Evolutionary conservation across 2,113 vertebrate species (phyloP).

Genomic region (Hymenochirus boettgeri): DNA sequence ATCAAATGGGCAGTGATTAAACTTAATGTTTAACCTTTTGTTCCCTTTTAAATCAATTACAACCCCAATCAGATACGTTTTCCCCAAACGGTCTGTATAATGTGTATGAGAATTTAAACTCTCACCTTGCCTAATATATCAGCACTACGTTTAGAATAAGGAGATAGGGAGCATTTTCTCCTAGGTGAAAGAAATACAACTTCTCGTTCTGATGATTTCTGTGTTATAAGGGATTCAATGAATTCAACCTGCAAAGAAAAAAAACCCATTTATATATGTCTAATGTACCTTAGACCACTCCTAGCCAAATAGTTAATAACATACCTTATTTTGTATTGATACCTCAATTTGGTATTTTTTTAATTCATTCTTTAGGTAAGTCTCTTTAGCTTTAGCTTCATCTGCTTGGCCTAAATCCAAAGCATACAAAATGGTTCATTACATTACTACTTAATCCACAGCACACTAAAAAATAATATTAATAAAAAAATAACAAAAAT

Average conservation of each 20-base stretch:
- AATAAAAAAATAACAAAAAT: too few relatives aligned
- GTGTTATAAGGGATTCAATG: conserved; percentile 58
- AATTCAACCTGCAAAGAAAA: conserved; percentile 61
- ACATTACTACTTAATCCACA: too few relatives aligned
- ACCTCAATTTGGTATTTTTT: conserved; percentile 55
- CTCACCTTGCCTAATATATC: conserved; percentile 86
- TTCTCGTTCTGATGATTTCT: conserved; percentile 59
- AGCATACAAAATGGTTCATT: too few relatives aligned
- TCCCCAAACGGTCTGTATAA: too few relatives aligned
- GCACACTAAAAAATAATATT: too few relatives aligned
- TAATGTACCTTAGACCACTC: too few relatives aligned
- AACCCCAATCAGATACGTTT: too few relatives aligned
- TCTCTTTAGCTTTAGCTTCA: conserved; percentile 61
- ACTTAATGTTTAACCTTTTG: too few relatives aligned
- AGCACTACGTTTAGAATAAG: conserved; percentile 63
- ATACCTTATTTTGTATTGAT: conserved; percentile 57
- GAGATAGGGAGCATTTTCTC: conserved; percentile 66
- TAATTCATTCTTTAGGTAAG: conserved; percentile 59
- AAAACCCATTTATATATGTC: conserved; percentile 3
- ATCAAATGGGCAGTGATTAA: too few relatives aligned
- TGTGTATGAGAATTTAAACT: not conserved
- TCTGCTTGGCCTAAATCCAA: conserved; percentile 60
- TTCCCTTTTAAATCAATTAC: too few relatives aligned
- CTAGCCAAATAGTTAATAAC: conserved; percentile 13
- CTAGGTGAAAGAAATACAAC: conserved; percentile 58